Conservation (phyloP, 2,113 vertebrate genomes). For the Rhinichthys klamathensis region DNA sequence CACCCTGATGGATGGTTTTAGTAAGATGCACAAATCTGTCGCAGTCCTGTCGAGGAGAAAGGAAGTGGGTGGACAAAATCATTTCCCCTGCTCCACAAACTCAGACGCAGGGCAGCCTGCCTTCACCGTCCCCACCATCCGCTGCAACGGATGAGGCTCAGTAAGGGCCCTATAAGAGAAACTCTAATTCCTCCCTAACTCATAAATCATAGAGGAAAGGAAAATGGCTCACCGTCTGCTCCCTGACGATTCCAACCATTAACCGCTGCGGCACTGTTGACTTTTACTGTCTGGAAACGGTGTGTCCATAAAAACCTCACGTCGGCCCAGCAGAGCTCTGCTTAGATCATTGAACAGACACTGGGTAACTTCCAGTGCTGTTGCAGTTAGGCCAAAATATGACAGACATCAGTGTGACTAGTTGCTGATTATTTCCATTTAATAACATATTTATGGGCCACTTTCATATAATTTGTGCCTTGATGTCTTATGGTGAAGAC, state of each 20-base stretch:
- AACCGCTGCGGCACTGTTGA: constrained; percentile 22
- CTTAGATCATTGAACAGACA: constrained; percentile 27
- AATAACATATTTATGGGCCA: constrained; percentile 2
- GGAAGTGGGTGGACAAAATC: constrained; percentile 27
- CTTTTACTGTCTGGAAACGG: constrained; percentile 51
- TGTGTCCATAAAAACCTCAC: constrained; percentile 46
- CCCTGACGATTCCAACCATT: constrained; percentile 8
- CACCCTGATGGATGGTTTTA: neutral
- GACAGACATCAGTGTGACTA: neutral
- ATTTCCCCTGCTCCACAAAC: constrained; percentile 10
- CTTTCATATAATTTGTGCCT: neutral
- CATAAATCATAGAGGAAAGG: constrained; percentile 40
- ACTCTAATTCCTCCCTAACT: constrained; percentile 3
- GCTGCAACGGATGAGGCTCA: neutral
- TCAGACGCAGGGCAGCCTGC: neutral
- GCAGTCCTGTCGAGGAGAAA: neutral
- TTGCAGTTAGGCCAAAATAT: neutral
- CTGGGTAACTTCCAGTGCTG: neutral
- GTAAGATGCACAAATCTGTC: constrained; percentile 40
- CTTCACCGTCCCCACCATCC: neutral
- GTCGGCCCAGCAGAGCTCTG: neutral
- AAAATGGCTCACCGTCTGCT: neutral
- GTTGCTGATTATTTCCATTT: constrained; percentile 25
- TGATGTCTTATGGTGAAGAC: constrained; percentile 22
- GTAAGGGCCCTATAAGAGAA: constrained; percentile 9